These are phyloP conservation scores for Microctenopoma steveboyesi DNA, from an alignment of 2,797 vertebrate genomes.

Conservation along the genomic window DNA sequence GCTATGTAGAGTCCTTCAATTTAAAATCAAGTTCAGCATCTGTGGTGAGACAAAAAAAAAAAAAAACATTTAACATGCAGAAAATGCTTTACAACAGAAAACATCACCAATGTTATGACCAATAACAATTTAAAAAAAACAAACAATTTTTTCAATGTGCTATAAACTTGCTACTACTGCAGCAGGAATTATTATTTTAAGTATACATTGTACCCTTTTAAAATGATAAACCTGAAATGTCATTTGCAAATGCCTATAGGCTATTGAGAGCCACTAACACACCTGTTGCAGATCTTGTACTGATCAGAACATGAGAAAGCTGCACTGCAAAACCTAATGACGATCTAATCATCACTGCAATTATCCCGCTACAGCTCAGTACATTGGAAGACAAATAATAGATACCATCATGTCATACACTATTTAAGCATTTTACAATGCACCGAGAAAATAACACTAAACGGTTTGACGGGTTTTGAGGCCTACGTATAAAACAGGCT, in stretches of 20 bases:
- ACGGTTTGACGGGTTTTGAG: constrained; percentile 40
- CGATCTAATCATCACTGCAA: background rate
- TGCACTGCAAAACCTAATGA: background rate
- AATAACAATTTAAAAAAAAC: too few relatives aligned
- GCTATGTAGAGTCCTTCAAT: constrained; percentile 82
- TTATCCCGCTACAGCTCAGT: background rate
- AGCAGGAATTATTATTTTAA: background rate
- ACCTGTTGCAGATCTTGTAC: background rate
- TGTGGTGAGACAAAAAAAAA: constrained; percentile 63
- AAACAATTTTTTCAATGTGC: background rate
- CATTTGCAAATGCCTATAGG: background rate
- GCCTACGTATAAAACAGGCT: constrained; percentile 33
- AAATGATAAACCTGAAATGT: background rate
- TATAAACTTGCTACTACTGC: background rate
- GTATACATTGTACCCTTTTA: background rate
- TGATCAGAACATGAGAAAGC: background rate
- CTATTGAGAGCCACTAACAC: background rate
- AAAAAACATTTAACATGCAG: background rate
- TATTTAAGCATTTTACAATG: constrained; percentile 8
- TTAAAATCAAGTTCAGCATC: constrained; percentile 92
- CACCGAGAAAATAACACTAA: background rate
- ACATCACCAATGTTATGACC: too few relatives aligned
- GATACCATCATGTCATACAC: too few relatives aligned
- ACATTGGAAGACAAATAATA: background rate
- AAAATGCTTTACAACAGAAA: background rate